Evolutionary conservation across 2,888 invertebrate species (phyloP).

Genomic region (Tortrix viridana): DNA sequence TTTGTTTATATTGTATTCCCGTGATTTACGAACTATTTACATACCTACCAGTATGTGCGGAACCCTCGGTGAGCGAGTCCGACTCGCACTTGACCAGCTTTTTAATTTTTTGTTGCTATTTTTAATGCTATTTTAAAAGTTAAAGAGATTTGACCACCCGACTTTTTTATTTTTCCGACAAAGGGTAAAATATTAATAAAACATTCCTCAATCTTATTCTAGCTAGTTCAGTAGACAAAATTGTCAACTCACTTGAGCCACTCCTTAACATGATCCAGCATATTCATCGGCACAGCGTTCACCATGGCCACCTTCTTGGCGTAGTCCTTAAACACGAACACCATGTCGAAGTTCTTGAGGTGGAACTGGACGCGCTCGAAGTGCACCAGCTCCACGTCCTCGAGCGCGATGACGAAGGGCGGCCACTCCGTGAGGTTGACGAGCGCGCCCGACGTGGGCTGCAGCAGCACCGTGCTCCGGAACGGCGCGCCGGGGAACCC

Average conservation of each 20-base stretch:
- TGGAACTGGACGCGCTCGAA: slow-evolving; percentile 99
- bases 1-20: no score
- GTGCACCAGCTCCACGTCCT: slow-evolving; percentile 98
- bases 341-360: slow-evolving; percentile 99
- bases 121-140: no score
- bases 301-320: slow-evolving; percentile 97
- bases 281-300: slow-evolving; percentile 99
- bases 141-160: no score
- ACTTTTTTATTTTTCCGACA: no score
- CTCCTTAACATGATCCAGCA: slow-evolving; percentile 99
- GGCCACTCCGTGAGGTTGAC: slow-evolving; percentile 99
- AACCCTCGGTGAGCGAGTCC: no score
- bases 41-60: no score
- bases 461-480: slow-evolving; percentile 97
- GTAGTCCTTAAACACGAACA: slow-evolving; percentile 99
- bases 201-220: no score
- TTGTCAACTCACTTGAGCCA: slow-evolving; percentile 94
- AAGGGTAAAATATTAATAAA: no score
- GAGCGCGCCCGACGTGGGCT: slow-evolving; percentile 98
- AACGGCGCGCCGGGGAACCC: slow-evolving; percentile 99
- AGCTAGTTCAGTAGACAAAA: background rate
- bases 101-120: no score
- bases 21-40: no score
- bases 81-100: no score
- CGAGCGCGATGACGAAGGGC: slow-evolving; percentile 98